phyloP scores from a whole-genome alignment of 2,888 invertebrate species.

The Horisme vitalbata region DNA sequence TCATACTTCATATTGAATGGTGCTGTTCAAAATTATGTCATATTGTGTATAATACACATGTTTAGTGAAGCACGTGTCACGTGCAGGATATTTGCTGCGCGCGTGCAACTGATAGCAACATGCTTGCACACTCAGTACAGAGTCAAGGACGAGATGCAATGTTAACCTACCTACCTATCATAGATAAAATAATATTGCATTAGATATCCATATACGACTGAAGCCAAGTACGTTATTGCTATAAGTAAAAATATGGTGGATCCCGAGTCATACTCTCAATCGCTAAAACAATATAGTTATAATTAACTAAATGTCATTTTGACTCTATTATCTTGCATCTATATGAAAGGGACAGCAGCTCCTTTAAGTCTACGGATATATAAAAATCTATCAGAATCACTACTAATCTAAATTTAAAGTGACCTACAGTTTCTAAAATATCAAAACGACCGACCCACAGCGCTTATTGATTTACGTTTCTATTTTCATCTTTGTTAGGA shows the following conservation, averaged over 20 bases:
- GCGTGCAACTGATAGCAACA: constrained; percentile 71
- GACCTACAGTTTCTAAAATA: constrained; percentile 4
- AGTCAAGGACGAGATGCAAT: constrained; percentile 72
- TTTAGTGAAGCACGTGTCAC: constrained; percentile 55
- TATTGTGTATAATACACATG: constrained; percentile 39
- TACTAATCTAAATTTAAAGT: background rate
- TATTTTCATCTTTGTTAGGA: constrained; percentile 8
- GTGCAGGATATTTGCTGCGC: constrained; percentile 71
- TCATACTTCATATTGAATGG: constrained; percentile 23
- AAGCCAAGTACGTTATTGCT: too few species aligned
- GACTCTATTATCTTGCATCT: too few species aligned
- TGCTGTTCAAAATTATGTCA: constrained; percentile 25
- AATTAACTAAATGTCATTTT: too few species aligned
- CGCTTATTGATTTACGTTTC: constrained; percentile 13
- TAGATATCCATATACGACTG: constrained; percentile 42
- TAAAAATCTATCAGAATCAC: too few species aligned
- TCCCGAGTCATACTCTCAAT: too few species aligned
- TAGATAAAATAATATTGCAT: too few species aligned
- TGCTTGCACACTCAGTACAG: constrained; percentile 49
- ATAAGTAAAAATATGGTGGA: too few species aligned
- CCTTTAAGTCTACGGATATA: too few species aligned
- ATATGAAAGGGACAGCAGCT: too few species aligned
- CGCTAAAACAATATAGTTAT: too few species aligned
- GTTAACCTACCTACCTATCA: too few species aligned
- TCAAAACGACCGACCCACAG: constrained; percentile 8